Percentiles rank a stretch among this genome's conserved stretches.
These are phyloP conservation scores for Chesias legatella DNA, from an alignment of 2,888 invertebrate genomes.

Conservation along the genomic window DNA sequence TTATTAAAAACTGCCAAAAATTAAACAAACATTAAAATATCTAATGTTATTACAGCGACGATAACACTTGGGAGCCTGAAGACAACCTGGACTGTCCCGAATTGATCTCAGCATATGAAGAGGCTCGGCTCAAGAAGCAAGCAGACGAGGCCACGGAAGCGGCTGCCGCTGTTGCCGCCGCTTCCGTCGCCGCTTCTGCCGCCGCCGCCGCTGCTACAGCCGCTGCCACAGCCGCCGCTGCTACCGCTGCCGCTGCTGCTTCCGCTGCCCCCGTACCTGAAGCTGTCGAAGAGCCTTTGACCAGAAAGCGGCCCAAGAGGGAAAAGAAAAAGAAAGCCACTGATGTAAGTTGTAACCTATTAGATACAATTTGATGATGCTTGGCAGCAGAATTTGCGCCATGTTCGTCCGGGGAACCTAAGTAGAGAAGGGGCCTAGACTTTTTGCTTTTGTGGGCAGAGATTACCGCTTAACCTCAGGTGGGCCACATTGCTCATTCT, in stretches of 20 bases:
- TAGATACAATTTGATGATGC: no score
- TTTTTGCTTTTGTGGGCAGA: no score
- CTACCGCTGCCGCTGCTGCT: slow-evolving; percentile 33
- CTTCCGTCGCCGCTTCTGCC: slow-evolving; percentile 23
- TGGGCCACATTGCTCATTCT: no score
- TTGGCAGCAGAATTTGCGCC: no score
- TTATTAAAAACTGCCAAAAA: no score
- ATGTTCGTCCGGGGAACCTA: no score
- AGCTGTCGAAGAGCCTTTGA: slow-evolving; percentile 49
- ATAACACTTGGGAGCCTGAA: slow-evolving; percentile 93
- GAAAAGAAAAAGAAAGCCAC: slow-evolving; percentile 55
- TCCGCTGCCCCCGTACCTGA: slow-evolving; percentile 22
- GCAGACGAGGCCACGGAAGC: slow-evolving; percentile 42
- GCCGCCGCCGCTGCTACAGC: slow-evolving; percentile 17
- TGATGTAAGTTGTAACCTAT: slow-evolving; percentile 33
- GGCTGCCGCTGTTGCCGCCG: slow-evolving; percentile 24
- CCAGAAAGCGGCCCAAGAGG: slow-evolving; percentile 50
- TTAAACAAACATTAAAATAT: not conserved
- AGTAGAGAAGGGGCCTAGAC: no score
- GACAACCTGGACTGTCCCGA: slow-evolving; percentile 90
- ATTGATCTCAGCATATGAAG: slow-evolving; percentile 86
- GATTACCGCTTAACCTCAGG: no score
- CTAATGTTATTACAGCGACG: slow-evolving; percentile 73
- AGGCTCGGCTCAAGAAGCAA: slow-evolving; percentile 73
- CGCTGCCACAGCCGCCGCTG: slow-evolving; percentile 18